Conservation (phyloP, 2,888 invertebrate species). For the Gordius sp. region DNA sequence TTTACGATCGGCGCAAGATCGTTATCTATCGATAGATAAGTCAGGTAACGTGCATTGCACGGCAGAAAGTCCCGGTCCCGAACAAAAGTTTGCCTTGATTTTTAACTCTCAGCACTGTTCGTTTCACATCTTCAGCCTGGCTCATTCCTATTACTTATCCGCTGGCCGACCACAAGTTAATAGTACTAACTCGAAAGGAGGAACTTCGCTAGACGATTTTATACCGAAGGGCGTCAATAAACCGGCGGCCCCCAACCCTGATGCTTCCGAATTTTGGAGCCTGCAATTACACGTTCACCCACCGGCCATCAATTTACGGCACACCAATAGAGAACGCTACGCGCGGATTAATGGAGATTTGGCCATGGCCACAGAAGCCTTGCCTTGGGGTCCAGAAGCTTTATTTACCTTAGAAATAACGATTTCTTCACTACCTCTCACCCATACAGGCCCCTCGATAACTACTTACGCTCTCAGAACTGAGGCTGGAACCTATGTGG, state of each 20-base stretch:
- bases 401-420: conserved; percentile 3
- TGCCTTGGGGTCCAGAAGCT: not conserved
- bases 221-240: not conserved
- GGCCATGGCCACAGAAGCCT: not conserved
- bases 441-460: no score
- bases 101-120: not conserved
- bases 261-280: conserved; percentile 11
- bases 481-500: no score
- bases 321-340: not conserved
- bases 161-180: no score
- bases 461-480: no score
- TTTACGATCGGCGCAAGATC: not conserved
- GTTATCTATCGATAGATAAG: not conserved
- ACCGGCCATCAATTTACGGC: not conserved
- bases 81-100: not conserved
- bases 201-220: no score
- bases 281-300: conserved; percentile 6
- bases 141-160: not conserved
- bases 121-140: not conserved
- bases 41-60: not conserved
- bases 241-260: not conserved
- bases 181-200: no score
- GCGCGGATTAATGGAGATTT: not conserved
- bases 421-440: no score
- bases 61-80: not conserved